Base-by-base conservation (phyloP, 2,797 vertebrate species). In the Helostoma temminkii region DNA sequence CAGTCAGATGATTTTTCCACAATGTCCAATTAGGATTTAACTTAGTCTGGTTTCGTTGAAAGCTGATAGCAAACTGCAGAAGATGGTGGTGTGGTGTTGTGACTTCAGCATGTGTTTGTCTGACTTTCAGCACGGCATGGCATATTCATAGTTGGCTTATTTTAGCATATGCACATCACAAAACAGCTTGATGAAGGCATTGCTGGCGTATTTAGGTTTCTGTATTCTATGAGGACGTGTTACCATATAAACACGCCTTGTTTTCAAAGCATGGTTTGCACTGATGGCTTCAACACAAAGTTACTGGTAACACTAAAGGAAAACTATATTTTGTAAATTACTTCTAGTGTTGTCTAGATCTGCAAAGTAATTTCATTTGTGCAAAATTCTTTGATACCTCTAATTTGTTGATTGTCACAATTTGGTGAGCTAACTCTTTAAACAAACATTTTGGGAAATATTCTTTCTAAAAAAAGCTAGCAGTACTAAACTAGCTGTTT, bases 81-180 rank as follows among this genome's bases (percentile, higher is more conserved):
- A 15, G 75, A 37, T 15, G 34, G 34, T 37, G 10, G 62, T 82
- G 83, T 22, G 53, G 77, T 81, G 74, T 66, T 74, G 72, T 88
- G 83, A 73, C 60, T 65, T 67, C 68, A 76, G 77, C 83, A 85
- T 86, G 86, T 49, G 49, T 74, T 57, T 63, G 49, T 74, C 54
- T 64, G 68, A 66, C 37, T 69, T 52, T 48, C 30, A 84, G 70
- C 78, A 81, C 75, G 47, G 75, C 45, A 43, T 78, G 80, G 71
- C 83, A 73, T 78, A 70, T 59, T 68, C 16, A 4, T 24, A 15
- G 61, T 36, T 39, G 58, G 14, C 30, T 45, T 54, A n/a, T 28
- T 52, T 32, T 56, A 24, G 21, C 24, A 12, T 2, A 19, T 26
- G 34, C 52, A 19, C 12, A 37, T n/a, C 16, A 59, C 46, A 39